Conservation (phyloP, 2,113 vertebrate genomes). For the Ammospiza caudacuta region DNA sequence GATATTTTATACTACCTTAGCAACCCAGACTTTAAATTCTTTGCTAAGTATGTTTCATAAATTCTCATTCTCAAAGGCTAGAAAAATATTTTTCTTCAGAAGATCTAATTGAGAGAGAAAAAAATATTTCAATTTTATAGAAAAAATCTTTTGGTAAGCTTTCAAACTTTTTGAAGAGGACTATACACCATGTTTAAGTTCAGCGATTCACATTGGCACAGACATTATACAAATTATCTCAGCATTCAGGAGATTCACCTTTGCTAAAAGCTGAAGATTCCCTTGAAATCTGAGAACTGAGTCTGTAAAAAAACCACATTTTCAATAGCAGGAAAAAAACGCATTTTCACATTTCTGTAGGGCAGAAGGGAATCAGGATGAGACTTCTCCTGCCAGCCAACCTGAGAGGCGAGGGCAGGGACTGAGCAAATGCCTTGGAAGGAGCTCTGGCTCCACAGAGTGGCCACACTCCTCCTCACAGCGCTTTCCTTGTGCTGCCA, state of each 20-base stretch:
- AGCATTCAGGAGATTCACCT: background rate
- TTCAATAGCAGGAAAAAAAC: background rate
- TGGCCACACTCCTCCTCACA: background rate
- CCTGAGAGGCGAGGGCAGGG: background rate
- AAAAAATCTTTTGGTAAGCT: background rate
- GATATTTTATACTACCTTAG: background rate
- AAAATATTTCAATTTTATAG: background rate
- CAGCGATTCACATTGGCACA: background rate
- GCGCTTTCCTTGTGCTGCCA: fast-evolving
- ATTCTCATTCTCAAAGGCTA: background rate
- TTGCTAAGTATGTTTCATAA: background rate
- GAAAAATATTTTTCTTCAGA: background rate
- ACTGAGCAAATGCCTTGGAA: background rate
- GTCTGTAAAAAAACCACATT: background rate
- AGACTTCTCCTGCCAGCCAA: background rate
- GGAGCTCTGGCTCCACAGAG: background rate
- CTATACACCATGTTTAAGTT: background rate
- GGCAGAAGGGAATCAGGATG: no score
- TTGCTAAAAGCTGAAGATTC: background rate
- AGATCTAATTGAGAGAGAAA: background rate
- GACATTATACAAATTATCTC: background rate
- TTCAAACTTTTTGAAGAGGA: background rate
- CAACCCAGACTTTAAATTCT: background rate
- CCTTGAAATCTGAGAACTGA: background rate
- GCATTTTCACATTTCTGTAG: no score